Percentiles rank a stretch among this genome's conserved stretches.
phyloP scores from a whole-genome alignment of 2,888 invertebrate species.

The Calameuta filiformis region DNA sequence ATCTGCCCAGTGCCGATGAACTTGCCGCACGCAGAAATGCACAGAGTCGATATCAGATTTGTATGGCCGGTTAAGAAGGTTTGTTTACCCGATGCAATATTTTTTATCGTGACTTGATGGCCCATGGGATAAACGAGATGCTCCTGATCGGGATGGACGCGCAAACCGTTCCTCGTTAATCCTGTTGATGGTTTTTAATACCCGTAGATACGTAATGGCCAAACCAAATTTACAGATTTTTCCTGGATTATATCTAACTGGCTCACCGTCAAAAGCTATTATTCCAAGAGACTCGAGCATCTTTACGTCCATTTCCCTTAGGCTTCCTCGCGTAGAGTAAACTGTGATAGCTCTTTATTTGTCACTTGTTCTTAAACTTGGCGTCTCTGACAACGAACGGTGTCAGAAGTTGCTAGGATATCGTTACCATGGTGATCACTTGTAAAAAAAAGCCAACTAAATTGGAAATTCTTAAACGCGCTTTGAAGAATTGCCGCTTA shows the following conservation, averaged over 20 bases:
- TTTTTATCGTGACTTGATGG: conserved; percentile 79
- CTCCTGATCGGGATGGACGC: conserved; percentile 77
- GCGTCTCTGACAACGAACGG: too few species aligned
- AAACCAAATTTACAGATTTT: neutral
- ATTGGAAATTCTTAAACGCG: too few species aligned
- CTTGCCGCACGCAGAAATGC: conserved; percentile 80
- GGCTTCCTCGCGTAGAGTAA: too few species aligned
- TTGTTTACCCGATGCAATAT: conserved; percentile 78
- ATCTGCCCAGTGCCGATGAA: conserved; percentile 91
- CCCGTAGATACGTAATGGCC: conserved; percentile 39
- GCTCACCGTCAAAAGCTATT: conserved; percentile 84
- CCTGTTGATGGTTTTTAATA: conserved; percentile 34
- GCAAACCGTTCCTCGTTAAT: conserved; percentile 70
- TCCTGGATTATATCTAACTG: neutral
- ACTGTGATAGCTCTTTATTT: too few species aligned
- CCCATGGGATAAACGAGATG: conserved; percentile 84
- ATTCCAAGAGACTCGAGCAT: conserved; percentile 77
- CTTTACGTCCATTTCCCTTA: conserved; percentile 67
- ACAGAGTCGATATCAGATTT: conserved; percentile 81
- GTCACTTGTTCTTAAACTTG: too few species aligned
- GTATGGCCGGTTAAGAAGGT: conserved; percentile 83
- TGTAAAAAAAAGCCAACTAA: too few species aligned
- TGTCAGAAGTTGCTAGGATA: too few species aligned
- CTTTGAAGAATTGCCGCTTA: too few species aligned
- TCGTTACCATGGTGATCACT: too few species aligned